A percentile compares a stretch with the other conserved stretches of the same genome.
phyloP scores from a whole-genome alignment of 2,797 vertebrate genomes.

The Oreochromis mossambicus region DNA sequence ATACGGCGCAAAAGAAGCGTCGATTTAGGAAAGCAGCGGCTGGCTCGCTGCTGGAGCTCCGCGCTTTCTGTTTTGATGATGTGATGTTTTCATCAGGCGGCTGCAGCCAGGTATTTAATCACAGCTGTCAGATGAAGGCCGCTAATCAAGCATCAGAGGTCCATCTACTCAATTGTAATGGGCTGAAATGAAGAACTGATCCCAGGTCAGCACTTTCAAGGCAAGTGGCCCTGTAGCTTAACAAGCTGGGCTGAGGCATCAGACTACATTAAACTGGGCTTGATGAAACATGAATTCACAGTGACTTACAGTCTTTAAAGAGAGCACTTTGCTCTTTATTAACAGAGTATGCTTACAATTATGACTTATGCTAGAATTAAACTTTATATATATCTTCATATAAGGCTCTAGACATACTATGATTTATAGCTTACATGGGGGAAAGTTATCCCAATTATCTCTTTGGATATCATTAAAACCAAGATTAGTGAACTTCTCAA shows the following conservation, averaged over 20 bases:
- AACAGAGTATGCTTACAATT: not conserved
- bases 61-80: conserved; percentile 43
- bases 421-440: not conserved
- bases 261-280: not conserved
- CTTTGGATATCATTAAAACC: not conserved
- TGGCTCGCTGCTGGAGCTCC: conserved; percentile 4
- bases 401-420: not conserved
- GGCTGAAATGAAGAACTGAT: conserved; percentile 30
- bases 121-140: conserved; percentile 45
- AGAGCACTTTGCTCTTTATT: not conserved
- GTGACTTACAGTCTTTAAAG: not conserved
- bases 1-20: conserved; percentile 4
- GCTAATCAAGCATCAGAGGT: conserved; percentile 39
- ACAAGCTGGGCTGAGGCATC: not conserved
- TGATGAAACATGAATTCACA: not conserved
- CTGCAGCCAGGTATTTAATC: conserved; percentile 49
- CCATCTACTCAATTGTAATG: conserved; percentile 33
- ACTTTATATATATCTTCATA: not conserved
- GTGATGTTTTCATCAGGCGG: conserved; percentile 39
- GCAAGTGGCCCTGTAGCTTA: not conserved
- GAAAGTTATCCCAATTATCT: not conserved
- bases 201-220: conserved; percentile 20
- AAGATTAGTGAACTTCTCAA: not conserved
- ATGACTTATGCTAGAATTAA: not conserved
- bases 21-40: conserved; percentile 29